Conservation (phyloP, 1,140 invertebrate genomes). For the Amphibalanus amphitrite region DNA sequence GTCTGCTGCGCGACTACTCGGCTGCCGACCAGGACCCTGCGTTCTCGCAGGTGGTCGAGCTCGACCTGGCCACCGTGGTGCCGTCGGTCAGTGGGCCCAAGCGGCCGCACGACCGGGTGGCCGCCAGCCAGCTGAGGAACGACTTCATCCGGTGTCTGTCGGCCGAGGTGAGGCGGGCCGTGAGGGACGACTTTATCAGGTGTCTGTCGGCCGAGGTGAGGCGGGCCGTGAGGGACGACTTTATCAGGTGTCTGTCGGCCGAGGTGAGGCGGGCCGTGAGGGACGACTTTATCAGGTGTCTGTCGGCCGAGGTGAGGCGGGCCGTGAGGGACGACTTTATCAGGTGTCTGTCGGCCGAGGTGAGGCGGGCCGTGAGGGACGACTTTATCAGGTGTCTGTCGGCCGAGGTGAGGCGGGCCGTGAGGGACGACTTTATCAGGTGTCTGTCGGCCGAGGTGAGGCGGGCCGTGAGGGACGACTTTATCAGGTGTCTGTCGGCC, state of each 20-base stretch:
- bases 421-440: too few species aligned
- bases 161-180: constrained; percentile 46
- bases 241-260: constrained; percentile 61
- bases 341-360: too few species aligned
- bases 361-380: too few species aligned
- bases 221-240: constrained; percentile 58
- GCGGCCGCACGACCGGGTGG: constrained; percentile 85
- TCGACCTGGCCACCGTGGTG: constrained; percentile 76
- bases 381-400: too few species aligned
- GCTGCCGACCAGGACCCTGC: constrained; percentile 60
- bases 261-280: constrained; percentile 58
- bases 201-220: constrained; percentile 72
- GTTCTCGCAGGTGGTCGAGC: constrained; percentile 66
- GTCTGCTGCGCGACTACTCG: constrained; percentile 69
- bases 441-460: too few species aligned
- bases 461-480: too few species aligned
- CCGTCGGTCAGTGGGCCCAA: constrained; percentile 94
- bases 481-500: too few species aligned
- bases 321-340: too few species aligned
- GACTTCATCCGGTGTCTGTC: constrained; percentile 74
- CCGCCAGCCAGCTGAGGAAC: constrained; percentile 71
- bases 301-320: constrained; percentile 57
- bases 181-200: constrained; percentile 72
- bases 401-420: too few species aligned
- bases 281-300: constrained; percentile 64